Conservation (phyloP, 2,888 invertebrate species). For the Ophonus ardosiacus region DNA sequence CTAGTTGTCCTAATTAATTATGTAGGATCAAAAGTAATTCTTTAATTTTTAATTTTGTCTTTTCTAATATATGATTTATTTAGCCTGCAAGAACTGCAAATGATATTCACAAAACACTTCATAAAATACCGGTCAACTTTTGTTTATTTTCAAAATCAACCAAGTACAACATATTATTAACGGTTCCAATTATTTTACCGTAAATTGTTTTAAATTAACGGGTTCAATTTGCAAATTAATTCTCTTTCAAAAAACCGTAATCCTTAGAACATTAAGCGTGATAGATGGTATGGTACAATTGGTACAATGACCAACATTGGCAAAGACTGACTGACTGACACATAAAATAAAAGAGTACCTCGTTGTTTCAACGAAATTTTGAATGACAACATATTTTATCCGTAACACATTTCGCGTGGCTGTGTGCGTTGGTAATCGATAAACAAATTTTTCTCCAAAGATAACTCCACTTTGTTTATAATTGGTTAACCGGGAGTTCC, state of each 20-base stretch:
- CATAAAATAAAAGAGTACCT: not conserved
- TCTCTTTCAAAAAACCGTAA: constrained; percentile 47
- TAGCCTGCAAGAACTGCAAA: constrained; percentile 7
- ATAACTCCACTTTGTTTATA: no score
- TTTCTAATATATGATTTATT: not conserved
- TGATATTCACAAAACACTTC: constrained; percentile 20
- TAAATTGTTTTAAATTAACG: constrained; percentile 44
- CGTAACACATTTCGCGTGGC: no score
- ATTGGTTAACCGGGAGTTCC: no score
- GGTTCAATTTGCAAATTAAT: constrained; percentile 46
- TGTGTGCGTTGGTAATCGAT: no score
- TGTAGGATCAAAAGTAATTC: no score
- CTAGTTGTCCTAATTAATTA: no score
- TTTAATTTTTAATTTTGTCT: not conserved
- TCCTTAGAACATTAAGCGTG: constrained; percentile 7
- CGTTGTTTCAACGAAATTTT: not conserved
- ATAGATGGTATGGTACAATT: not conserved
- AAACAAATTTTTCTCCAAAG: no score
- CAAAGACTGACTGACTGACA: not conserved
- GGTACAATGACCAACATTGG: not conserved
- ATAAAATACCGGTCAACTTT: constrained; percentile 30
- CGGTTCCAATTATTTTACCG: constrained; percentile 47
- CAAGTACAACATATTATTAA: constrained; percentile 42
- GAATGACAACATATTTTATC: not conserved
- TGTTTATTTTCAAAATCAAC: constrained; percentile 43